Conservation (phyloP, 2,888 invertebrate genomes). For the Ophioninae sp. region DNA sequence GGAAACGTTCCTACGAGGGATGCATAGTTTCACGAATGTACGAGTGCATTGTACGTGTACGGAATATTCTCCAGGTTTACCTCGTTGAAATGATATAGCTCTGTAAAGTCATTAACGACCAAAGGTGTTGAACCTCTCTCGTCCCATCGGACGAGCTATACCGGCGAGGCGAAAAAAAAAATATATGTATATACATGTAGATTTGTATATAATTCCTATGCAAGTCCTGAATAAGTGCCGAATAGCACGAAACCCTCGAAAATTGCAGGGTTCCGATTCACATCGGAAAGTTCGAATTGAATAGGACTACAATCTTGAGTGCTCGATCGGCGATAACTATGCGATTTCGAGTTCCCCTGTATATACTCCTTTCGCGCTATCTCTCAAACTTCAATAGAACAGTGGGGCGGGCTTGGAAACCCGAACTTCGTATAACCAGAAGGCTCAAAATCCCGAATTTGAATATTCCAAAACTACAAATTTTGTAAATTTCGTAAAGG, state of each 20-base stretch:
- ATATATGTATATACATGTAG: not conserved
- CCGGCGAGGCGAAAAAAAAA: slow-evolving; percentile 50
- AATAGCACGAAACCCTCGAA: slow-evolving; percentile 75
- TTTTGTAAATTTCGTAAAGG: no score
- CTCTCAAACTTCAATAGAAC: slow-evolving; percentile 20
- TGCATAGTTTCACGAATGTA: slow-evolving; percentile 41
- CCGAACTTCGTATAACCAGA: no score
- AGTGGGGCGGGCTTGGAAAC: no score
- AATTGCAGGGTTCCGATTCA: slow-evolving; percentile 72
- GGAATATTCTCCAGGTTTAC: slow-evolving; percentile 69
- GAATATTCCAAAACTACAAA: no score
- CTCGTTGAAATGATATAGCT: slow-evolving; percentile 64
- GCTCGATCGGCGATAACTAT: slow-evolving; percentile 65
- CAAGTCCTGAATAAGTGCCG: slow-evolving; percentile 68
- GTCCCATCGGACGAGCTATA: slow-evolving; percentile 65
- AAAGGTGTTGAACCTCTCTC: slow-evolving; percentile 55
- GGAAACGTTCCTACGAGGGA: slow-evolving; percentile 24
- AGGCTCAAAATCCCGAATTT: no score
- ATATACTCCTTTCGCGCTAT: not conserved
- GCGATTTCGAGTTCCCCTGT: slow-evolving; percentile 31
- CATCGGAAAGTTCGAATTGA: slow-evolving; percentile 77
- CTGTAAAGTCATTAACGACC: slow-evolving; percentile 73
- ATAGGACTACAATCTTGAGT: slow-evolving; percentile 71
- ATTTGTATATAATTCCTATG: not conserved
- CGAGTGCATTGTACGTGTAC: slow-evolving; percentile 56